These are phyloP conservation scores for Lycia hirtaria DNA, from an alignment of 2,888 invertebrate species.

Conservation along the genomic window DNA sequence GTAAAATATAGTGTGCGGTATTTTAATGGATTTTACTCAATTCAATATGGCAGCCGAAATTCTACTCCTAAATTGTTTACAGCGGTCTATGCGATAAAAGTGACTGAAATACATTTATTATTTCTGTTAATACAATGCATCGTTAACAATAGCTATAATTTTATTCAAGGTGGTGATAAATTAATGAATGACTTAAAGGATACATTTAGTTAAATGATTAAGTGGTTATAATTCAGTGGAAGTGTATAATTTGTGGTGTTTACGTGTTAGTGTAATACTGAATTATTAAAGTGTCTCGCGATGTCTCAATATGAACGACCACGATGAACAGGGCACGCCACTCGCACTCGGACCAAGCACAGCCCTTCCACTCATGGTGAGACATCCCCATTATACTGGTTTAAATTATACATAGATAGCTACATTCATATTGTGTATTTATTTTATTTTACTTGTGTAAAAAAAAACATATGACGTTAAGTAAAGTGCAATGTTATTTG, in stretches of 20 bases:
- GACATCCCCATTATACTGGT: slow-evolving; percentile 29
- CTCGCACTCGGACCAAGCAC: slow-evolving; percentile 47
- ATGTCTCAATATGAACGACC: slow-evolving; percentile 77
- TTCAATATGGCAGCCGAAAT: slow-evolving; percentile 69
- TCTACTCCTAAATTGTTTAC: slow-evolving; percentile 56
- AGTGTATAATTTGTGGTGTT: slow-evolving; percentile 30
- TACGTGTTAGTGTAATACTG: slow-evolving; percentile 42
- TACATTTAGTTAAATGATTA: neutral
- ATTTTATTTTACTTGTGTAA: too few relatives aligned
- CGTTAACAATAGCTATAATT: neutral
- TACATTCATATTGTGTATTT: too few relatives aligned
- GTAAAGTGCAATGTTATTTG: too few relatives aligned
- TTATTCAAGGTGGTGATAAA: neutral
- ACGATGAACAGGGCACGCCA: slow-evolving; percentile 70
- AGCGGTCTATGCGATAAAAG: slow-evolving; percentile 35
- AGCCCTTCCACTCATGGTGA: slow-evolving; percentile 79
- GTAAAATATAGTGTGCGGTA: slow-evolving; percentile 20
- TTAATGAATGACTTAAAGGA: neutral
- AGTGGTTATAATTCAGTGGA: neutral
- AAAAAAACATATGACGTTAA: too few relatives aligned
- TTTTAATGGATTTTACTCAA: slow-evolving; percentile 35
- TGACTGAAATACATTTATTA: slow-evolving; percentile 5
- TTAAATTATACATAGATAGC: neutral
- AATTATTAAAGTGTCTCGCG: slow-evolving; percentile 51
- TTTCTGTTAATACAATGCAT: neutral